Evolutionary conservation across 2,113 vertebrate species (phyloP).

Genomic region (Salvelinus sp.): DNA sequence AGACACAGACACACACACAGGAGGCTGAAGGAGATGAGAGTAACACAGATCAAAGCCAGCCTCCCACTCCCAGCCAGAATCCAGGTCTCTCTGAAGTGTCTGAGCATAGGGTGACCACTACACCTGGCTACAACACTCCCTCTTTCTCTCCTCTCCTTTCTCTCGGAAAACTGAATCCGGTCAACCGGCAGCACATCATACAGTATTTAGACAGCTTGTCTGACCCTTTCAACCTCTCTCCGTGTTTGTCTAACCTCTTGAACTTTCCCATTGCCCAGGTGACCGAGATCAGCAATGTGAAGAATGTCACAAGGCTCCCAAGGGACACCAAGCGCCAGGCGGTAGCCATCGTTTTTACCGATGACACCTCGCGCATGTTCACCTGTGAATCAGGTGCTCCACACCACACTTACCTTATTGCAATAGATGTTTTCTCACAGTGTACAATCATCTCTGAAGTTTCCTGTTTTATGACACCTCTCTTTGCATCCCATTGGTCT

Average conservation of each 20-base stretch:
- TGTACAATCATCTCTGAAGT: background rate
- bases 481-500: background rate
- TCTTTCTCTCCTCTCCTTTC: background rate
- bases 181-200: background rate
- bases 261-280: constrained; percentile 71
- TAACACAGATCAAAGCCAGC: constrained; percentile 16
- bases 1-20: no score
- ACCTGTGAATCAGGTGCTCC: constrained; percentile 82
- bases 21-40: background rate
- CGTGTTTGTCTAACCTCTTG: background rate
- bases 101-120: background rate
- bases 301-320: constrained; percentile 87
- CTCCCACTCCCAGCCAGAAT: background rate
- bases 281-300: constrained; percentile 93
- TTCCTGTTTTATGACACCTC: background rate
- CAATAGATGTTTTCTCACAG: background rate
- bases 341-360: constrained; percentile 87
- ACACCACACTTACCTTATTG: background rate
- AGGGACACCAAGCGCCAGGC: constrained; percentile 94
- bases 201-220: background rate
- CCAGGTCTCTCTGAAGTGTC: background rate
- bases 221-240: background rate
- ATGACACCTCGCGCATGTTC: constrained; percentile 91
- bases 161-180: background rate
- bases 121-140: background rate